phyloP scores from a whole-genome alignment of 23 tunicate genomes.

The Styela plicata region DNA sequence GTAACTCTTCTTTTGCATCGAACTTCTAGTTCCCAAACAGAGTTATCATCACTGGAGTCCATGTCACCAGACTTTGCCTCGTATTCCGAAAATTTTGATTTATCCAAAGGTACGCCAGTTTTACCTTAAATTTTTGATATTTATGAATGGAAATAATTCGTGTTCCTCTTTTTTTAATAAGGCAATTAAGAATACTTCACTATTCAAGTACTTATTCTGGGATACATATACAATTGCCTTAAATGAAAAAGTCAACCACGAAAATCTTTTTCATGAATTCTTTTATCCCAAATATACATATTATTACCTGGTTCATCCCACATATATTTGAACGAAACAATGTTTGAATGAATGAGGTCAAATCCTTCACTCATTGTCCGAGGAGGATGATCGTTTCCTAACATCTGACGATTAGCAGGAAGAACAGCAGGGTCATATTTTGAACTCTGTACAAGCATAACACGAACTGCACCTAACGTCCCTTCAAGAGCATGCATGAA shows the following conservation, averaged over 20 bases:
- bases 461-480: conserved; percentile 33
- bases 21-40: conserved; percentile 71
- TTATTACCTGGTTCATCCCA: conserved; percentile 95
- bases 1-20: conserved; percentile 54
- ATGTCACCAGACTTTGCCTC: conserved; percentile 10
- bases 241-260: too few relatives aligned
- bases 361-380: conserved; percentile 91
- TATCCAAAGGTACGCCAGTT: conserved; percentile 14
- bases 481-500: conserved; percentile 87
- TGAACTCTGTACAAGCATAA: conserved; percentile 41
- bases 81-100: conserved; percentile 12
- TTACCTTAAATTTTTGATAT: too few relatives aligned
- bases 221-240: too few relatives aligned
- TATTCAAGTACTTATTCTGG: too few relatives aligned
- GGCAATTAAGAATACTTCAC: too few relatives aligned
- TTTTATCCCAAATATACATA: too few relatives aligned
- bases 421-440: conserved; percentile 45
- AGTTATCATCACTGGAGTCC: conserved; percentile 18
- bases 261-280: too few relatives aligned
- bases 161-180: too few relatives aligned
- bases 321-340: conserved; percentile 39
- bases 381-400: conserved; percentile 56
- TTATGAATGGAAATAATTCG: too few relatives aligned
- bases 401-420: conserved; percentile 37
- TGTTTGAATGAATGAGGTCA: conserved; percentile 38